These are phyloP conservation scores for Harpagus bidentatus DNA, from an alignment of 2,113 vertebrate genomes.

Conservation along the genomic window DNA sequence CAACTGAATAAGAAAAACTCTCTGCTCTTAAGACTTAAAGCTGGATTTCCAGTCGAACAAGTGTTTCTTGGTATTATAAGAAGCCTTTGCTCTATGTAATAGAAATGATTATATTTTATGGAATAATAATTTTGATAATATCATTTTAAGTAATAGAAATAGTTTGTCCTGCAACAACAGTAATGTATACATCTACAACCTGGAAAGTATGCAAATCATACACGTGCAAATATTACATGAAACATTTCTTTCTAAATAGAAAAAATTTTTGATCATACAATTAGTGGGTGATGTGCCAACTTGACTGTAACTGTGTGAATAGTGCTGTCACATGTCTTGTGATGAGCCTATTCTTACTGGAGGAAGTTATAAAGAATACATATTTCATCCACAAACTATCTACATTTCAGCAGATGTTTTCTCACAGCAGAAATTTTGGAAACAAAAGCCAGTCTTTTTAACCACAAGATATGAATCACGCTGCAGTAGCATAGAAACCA, in stretches of 20 bases:
- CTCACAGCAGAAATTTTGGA: conserved; percentile 26
- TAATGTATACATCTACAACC: not conserved
- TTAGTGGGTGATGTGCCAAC: not conserved
- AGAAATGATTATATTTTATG: not conserved
- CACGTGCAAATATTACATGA: not conserved
- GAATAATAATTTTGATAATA: not conserved
- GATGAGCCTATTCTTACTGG: not conserved
- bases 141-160: not conserved
- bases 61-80: not conserved
- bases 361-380: not conserved
- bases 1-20: not conserved
- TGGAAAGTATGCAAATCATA: not conserved
- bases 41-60: not conserved
- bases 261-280: not conserved
- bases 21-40: not conserved
- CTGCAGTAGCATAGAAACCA: conserved; percentile 10
- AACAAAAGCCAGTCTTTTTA: conserved; percentile 17
- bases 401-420: conserved; percentile 25
- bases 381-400: conserved; percentile 7
- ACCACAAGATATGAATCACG: conserved; percentile 57
- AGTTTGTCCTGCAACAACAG: not conserved
- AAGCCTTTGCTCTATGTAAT: not conserved
- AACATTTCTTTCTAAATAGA: not conserved
- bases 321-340: not conserved
- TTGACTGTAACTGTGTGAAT: not conserved